phyloP scores from a whole-genome alignment of 1,140 invertebrate species.

The Polypedilum vanderplanki region DNA sequence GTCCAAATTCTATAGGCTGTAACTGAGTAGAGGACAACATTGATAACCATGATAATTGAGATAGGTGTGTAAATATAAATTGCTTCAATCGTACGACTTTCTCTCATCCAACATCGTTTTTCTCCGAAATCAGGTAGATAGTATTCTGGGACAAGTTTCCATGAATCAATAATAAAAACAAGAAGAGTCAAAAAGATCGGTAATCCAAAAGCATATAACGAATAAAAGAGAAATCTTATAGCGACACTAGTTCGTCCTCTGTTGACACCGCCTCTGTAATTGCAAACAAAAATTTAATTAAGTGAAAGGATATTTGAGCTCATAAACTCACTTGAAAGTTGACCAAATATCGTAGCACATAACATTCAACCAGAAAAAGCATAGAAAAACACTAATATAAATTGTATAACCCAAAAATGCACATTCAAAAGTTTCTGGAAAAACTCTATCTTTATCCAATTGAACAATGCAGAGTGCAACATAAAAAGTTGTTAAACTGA shows the following conservation, averaged over 20 bases:
- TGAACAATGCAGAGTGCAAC: background rate
- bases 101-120: conserved; percentile 5
- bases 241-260: background rate
- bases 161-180: background rate
- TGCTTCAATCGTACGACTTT: background rate
- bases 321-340: conserved; percentile 30
- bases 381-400: background rate
- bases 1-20: background rate
- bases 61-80: conserved; percentile 8
- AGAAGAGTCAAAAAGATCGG: background rate
- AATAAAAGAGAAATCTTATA: background rate
- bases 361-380: conserved; percentile 30
- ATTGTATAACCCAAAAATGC: conserved; percentile 27
- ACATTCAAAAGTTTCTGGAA: background rate
- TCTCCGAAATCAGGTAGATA: background rate
- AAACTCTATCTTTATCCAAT: background rate
- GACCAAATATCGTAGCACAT: conserved; percentile 31
- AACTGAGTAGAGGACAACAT: background rate
- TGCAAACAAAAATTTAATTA: background rate
- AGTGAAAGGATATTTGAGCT: background rate
- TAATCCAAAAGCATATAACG: background rate
- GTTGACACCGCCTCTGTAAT: background rate
- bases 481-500: background rate
- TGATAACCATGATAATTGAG: background rate
- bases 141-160: background rate